phyloP scores from a whole-genome alignment of 2,888 invertebrate genomes.

The Leptothorax acervorum region DNA sequence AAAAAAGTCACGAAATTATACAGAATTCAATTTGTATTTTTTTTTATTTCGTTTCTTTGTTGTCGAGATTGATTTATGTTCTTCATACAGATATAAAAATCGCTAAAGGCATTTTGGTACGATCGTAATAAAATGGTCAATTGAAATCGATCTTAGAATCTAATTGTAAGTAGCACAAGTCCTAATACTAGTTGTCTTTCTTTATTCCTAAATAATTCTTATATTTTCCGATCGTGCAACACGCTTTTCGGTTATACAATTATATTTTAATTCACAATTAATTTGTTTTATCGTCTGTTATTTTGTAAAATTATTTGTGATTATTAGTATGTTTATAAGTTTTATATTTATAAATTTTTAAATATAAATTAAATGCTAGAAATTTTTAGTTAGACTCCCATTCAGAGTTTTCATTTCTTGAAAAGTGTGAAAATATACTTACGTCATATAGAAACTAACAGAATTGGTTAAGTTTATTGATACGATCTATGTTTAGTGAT shows the following conservation, averaged over 20 bases:
- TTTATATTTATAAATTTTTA: background rate
- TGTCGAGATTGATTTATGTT: slow-evolving; percentile 15
- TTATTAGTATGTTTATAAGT: background rate
- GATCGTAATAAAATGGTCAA: background rate
- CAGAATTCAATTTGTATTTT: slow-evolving; percentile 19
- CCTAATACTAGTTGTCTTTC: background rate
- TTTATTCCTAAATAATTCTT: background rate
- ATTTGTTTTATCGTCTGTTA: background rate
- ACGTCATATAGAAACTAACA: slow-evolving; percentile 30
- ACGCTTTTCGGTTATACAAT: background rate
- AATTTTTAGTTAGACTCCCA: background rate
- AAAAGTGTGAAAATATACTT: slow-evolving; percentile 1
- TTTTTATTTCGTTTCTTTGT: background rate
- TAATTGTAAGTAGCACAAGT: background rate
- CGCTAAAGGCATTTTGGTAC: background rate
- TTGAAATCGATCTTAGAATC: background rate
- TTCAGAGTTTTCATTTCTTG: slow-evolving; percentile 1
- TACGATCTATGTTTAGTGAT: slow-evolving; percentile 9
- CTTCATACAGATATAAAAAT: background rate
- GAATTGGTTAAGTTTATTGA: background rate
- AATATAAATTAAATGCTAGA: background rate
- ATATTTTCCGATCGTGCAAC: background rate
- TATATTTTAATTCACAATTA: background rate
- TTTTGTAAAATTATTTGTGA: background rate
- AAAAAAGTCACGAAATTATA: background rate